Conservation (phyloP, 2,797 vertebrate genomes). For the Melanotaenia parkinsoni region DNA sequence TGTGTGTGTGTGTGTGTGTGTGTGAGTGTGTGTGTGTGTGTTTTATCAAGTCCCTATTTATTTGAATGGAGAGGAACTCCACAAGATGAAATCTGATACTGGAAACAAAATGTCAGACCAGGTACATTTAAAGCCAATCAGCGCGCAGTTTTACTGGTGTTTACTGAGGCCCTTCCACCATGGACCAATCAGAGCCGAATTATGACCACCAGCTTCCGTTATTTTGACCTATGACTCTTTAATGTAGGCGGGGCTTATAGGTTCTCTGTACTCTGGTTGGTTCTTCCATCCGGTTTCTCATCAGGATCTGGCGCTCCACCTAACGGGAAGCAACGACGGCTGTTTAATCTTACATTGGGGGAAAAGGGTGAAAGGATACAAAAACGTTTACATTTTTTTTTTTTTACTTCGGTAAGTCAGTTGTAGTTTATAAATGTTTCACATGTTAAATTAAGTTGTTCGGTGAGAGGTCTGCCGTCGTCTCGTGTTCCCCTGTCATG, state of each 20-base stretch:
- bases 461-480: fast-evolving
- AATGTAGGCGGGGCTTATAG: constrained; percentile 30
- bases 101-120: constrained; percentile 80
- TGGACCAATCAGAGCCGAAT: constrained; percentile 66
- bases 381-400: constrained; percentile 8
- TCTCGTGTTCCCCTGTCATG: constrained; percentile 68
- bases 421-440: fast-evolving
- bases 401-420: constrained; percentile 64
- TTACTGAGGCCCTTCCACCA: constrained; percentile 31
- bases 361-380: constrained; percentile 61
- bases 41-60: not conserved
- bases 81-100: constrained; percentile 80
- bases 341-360: constrained; percentile 57
- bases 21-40: no score
- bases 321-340: constrained; percentile 75
- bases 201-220: constrained; percentile 51
- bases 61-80: constrained; percentile 30
- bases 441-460: fast-evolving
- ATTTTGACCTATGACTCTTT: constrained; percentile 50
- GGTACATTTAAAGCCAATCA: constrained; percentile 66
- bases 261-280: constrained; percentile 65
- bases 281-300: not conserved
- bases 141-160: constrained; percentile 32
- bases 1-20: no score
- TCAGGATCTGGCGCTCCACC: constrained; percentile 34